Base-by-base conservation (phyloP, 1,140 invertebrate genomes). In the Anastatus disparis region DNA sequence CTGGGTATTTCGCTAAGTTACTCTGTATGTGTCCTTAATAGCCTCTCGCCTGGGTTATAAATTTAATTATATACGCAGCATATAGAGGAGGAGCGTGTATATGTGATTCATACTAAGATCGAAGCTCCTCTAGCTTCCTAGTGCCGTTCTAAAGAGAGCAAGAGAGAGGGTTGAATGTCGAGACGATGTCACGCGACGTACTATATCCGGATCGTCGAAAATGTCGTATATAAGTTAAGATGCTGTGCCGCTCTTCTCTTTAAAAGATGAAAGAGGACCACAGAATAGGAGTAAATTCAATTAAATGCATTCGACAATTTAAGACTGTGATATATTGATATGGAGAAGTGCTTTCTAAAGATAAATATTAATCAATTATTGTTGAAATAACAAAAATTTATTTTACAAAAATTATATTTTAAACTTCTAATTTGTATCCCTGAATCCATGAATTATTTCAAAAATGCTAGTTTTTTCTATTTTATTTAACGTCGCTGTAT, bases 41-140 rank as follows among this genome's bases (percentile, higher is more conserved):
- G 58, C 50, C 22, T 50, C 50, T 53, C 31, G 26, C 35, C 22
- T 26, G 48, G n/a, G 59, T 63, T 70, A 55, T 70, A 63, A 70
- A 70, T 70, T 70, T 70, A 70, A 70, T 70, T 70, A 70, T 62
- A 46, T 40, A 26, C 20, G 50, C 27, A 40, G 42, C 42, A 15
- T 6, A 44, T 44, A 6, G 42, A 13, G 15, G n/a, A 35, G 31
- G 10, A 13, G 17, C 31, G 17, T 3, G 52, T 10, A 40, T n/a
- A 7, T 20, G 26, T 48, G 26, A 46, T 7, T 67, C 31, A 64
- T 12, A 26, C 24, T 4, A 35, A 35, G 63, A 55, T 65, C 22
- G 62, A 52, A 52, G 62, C 46, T 22, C 29, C 1, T 26, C 46
- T 17, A n/a, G 64, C 40, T 68, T 68, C 65, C 65, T 59, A 52